A percentile compares a stretch with the other conserved stretches of the same genome.
Conservation (phyloP, 2,113 vertebrate genomes). For the Nestor notabilis region DNA sequence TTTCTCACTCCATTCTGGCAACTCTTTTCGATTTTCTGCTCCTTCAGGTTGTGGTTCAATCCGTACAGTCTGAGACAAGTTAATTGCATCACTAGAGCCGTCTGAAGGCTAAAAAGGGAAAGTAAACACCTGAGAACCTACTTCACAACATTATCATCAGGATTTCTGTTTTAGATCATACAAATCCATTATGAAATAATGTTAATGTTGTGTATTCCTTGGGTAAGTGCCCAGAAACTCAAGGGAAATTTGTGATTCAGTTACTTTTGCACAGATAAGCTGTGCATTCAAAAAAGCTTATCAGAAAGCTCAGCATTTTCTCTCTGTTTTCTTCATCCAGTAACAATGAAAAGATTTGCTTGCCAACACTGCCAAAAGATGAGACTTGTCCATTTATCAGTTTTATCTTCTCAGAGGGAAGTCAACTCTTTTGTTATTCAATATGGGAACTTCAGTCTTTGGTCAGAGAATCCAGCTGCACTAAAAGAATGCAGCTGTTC, state of each 20-base stretch:
- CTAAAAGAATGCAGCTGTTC: not conserved
- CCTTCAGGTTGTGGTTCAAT: conserved; percentile 72
- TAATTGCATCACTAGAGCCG: conserved; percentile 79
- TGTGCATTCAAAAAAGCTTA: not conserved
- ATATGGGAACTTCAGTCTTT: not conserved
- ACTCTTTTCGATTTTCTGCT: conserved; percentile 71
- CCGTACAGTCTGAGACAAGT: conserved; percentile 87
- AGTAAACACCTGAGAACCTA: not conserved
- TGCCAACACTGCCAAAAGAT: not conserved
- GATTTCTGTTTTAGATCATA: not conserved
- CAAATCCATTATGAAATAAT: not conserved
- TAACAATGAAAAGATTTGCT: not conserved
- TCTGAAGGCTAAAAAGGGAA: conserved; percentile 78
- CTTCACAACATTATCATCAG: not conserved
- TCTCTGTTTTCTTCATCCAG: not conserved
- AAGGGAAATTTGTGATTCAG: not conserved
- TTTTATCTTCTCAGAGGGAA: not conserved
- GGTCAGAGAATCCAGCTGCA: conserved; percentile 7
- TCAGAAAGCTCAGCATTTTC: not conserved
- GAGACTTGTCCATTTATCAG: not conserved
- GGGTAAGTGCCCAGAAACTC: not conserved
- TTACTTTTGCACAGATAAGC: not conserved
- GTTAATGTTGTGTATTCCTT: not conserved
- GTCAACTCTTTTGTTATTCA: not conserved
- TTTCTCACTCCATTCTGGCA: conserved; percentile 97